phyloP scores from a whole-genome alignment of 2,113 vertebrate genomes.

The Rhizomys pruinosus region DNA sequence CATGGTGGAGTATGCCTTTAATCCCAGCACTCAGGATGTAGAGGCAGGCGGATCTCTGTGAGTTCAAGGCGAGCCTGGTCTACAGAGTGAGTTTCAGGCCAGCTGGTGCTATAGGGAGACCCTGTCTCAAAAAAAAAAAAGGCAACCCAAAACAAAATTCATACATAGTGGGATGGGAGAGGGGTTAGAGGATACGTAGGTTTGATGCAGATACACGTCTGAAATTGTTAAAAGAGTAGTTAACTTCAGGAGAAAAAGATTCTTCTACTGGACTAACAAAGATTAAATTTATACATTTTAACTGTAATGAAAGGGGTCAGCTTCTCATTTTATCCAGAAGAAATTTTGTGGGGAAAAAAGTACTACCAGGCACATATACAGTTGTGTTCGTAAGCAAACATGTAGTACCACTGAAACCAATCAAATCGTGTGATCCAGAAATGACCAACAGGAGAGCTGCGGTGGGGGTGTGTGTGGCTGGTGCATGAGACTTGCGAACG shows the following conservation, averaged over 20 bases:
- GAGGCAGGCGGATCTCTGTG: too few species aligned
- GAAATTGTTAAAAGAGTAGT: too few species aligned
- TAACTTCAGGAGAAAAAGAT: not conserved
- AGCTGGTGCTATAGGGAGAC: too few species aligned
- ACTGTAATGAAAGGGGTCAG: not conserved
- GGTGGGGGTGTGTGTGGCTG: fast-evolving
- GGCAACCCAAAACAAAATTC: too few species aligned
- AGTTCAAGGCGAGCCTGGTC: too few species aligned
- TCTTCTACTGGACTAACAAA: not conserved
- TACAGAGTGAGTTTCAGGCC: too few species aligned
- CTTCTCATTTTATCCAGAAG: not conserved
- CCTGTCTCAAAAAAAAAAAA: too few species aligned
- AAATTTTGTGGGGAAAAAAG: not conserved
- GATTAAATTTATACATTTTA: not conserved
- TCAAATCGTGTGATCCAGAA: not conserved
- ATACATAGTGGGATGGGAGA: too few species aligned
- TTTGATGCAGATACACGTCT: too few species aligned
- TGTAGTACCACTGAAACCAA: not conserved
- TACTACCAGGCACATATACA: not conserved
- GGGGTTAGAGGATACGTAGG: too few species aligned
- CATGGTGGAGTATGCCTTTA: too few species aligned
- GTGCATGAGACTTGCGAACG: not conserved
- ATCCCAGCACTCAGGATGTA: too few species aligned
- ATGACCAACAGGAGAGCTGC: not conserved
- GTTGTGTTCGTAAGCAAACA: not conserved